Evolutionary conservation across 2,888 invertebrate genomes (phyloP).

Genomic region (Argyra leucocephala): DNA sequence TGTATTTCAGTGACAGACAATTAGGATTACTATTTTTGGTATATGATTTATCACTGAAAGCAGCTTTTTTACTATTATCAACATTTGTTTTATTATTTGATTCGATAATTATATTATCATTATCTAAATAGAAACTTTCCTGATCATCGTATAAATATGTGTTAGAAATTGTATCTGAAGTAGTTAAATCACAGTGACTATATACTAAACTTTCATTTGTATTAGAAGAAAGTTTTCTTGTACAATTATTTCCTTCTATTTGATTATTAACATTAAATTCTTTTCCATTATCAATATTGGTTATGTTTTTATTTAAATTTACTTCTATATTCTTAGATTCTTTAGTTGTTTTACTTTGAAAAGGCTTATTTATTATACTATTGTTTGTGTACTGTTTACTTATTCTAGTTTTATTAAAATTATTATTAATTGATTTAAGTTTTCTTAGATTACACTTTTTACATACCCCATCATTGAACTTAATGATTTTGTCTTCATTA

Average conservation of each 20-base stretch:
- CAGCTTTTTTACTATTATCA: slow-evolving; percentile 9
- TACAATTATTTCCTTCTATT: not conserved
- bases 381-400: not conserved
- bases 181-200: not conserved
- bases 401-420: not conserved
- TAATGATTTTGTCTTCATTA: not conserved
- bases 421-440: not conserved
- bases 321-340: not conserved
- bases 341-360: not conserved
- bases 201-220: not conserved
- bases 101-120: slow-evolving; percentile 11
- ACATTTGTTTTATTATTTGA: slow-evolving; percentile 14
- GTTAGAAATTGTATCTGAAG: not conserved
- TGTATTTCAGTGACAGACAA: no score
- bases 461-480: not conserved
- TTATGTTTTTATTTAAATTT: not conserved
- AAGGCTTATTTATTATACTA: not conserved
- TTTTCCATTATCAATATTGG: not conserved
- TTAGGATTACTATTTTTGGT: not conserved
- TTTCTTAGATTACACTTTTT: not conserved
- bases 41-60: not conserved
- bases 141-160: slow-evolving; percentile 7
- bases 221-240: no score
- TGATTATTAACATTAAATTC: not conserved
- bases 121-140: slow-evolving; percentile 13